Conservation (phyloP, 2,113 vertebrate genomes). For the Pollimyrus isidori region DNA sequence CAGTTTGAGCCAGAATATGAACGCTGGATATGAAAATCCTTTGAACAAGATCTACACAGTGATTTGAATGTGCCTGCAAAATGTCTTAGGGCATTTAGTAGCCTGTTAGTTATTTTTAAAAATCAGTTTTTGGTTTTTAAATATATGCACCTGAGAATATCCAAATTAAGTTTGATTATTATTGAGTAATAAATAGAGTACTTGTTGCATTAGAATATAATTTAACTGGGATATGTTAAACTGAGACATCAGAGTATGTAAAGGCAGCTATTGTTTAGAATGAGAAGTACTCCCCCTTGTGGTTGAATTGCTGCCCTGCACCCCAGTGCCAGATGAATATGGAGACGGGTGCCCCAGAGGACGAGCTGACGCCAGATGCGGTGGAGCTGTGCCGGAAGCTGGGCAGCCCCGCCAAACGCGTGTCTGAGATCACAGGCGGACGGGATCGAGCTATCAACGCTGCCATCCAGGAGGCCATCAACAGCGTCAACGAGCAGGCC, state of each 20-base stretch:
- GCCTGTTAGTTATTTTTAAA: neutral
- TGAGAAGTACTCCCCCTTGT: neutral
- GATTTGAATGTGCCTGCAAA: neutral
- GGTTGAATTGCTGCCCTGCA: neutral
- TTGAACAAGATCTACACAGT: neutral
- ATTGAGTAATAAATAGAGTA: neutral
- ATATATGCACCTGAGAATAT: neutral
- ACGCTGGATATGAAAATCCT: neutral
- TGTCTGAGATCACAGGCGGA: constrained; percentile 62
- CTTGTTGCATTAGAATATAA: neutral
- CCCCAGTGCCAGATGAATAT: constrained; percentile 62
- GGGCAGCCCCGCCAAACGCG: constrained; percentile 67
- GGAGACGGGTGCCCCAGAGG: constrained; percentile 58
- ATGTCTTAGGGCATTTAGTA: neutral
- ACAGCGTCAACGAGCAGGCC: constrained; percentile 62
- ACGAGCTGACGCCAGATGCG: constrained; percentile 65
- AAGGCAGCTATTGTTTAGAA: neutral
- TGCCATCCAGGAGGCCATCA: constrained; percentile 76
- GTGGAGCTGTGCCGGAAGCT: constrained; percentile 62
- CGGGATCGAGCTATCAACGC: constrained; percentile 57
- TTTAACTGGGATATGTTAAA: neutral
- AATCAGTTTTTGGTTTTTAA: neutral
- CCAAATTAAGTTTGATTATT: neutral
- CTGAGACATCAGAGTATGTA: neutral
- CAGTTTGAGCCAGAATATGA: neutral